A percentile compares a stretch with the other conserved stretches of the same genome.
phyloP scores from a whole-genome alignment of 2,113 vertebrate species.

The Amphiprion percula region DNA sequence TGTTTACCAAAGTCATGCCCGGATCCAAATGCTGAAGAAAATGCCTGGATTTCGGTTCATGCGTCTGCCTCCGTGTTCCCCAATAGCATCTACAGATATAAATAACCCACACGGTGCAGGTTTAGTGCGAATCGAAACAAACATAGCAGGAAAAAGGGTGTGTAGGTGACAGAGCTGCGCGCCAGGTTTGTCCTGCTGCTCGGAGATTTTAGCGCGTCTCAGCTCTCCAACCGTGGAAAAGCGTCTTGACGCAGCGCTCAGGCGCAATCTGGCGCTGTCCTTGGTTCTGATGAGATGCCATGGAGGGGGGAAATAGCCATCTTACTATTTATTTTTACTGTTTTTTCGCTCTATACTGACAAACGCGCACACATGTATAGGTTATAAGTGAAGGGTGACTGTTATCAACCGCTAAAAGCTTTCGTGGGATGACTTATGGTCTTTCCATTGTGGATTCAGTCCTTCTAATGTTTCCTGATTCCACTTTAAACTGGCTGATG shows the following conservation, averaged over 20 bases:
- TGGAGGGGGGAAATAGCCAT: neutral
- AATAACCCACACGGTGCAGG: neutral
- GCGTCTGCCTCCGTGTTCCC: neutral
- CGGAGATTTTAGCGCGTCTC: slow-evolving; percentile 31
- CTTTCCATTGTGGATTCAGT: neutral
- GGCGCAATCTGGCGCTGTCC: slow-evolving; percentile 50
- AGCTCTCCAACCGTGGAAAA: neutral
- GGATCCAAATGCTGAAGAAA: neutral
- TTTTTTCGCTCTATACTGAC: neutral
- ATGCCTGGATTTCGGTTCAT: neutral
- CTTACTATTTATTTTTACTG: too few relatives aligned
- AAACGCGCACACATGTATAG: neutral
- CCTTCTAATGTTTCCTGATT: slow-evolving; percentile 1
- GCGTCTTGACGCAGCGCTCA: slow-evolving; percentile 49
- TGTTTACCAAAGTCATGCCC: neutral
- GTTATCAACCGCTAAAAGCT: neutral
- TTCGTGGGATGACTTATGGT: neutral
- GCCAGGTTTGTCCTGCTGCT: neutral
- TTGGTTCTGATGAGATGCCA: slow-evolving; percentile 39
- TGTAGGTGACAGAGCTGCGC: slow-evolving; percentile 14
- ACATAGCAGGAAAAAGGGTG: neutral
- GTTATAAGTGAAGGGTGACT: neutral
- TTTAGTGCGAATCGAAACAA: neutral
- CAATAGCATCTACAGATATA: too few relatives aligned
- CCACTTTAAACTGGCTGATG: neutral